Base-by-base conservation (phyloP, 2,888 invertebrate species). In the Hypercompe scribonia region DNA sequence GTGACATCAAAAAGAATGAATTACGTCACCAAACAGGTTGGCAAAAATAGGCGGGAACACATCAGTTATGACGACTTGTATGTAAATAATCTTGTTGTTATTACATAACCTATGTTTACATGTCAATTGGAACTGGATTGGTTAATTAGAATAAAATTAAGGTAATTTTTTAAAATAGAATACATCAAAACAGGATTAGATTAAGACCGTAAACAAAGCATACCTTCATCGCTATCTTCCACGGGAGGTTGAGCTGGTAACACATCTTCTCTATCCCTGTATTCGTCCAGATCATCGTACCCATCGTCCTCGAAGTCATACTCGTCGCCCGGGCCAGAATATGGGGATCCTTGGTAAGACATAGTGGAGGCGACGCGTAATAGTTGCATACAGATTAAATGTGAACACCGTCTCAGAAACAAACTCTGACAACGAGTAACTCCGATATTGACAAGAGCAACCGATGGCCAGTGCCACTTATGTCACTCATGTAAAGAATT, bases 291-390 rank as follows among this genome's bases (percentile, higher is more conserved):
- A 86, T 97, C 97, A 83, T 97, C 97, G 86, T 97, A 97, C 86
- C 97, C 97, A 74, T 97, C 97, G 82, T 97, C 97, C 75, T 97
- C 97, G 89, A 97, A 97, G 87, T 97, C 97, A 88, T 97, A 97
- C 87, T 97, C 97, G 88, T 97, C 97, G 79, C 96, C 96, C 87
- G 96, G 97, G 84, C 96, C 96, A 82, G 97, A 97, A 93, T 96
- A 97, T 78, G 97, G 96, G 82, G 97, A 97, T 89, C 97, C 97
- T 92, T 97, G 96, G 93, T 96, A 97, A 88, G 97, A 97, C 97
- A 97, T 97, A 90, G 94, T 93, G 89, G 95, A 95, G 90, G 91
- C 92, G 91, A 95, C 94, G 94, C 95, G 95, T 95, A 95, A 90
- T 90, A 95, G 95, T 95, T 95, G 95, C 95, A 95, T 95, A 93